phyloP scores from a whole-genome alignment of 30 jellyfish, hydroid and myxozoan species.

The Cassiopea xamachana region DNA sequence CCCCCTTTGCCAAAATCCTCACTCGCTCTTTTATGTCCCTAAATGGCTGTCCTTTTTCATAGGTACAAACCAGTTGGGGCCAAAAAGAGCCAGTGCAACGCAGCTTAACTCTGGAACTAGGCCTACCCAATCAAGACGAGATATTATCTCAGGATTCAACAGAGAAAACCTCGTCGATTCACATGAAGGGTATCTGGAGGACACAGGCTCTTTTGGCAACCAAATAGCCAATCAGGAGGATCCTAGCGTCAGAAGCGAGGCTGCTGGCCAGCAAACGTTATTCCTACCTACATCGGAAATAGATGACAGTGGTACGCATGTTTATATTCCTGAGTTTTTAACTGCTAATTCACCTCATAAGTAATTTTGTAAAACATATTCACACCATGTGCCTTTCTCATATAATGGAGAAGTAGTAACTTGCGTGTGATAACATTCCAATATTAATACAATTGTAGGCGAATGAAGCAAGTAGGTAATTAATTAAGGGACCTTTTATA shows the following conservation, averaged over 20 bases:
- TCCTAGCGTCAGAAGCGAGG: conserved; percentile 21
- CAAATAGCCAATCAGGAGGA: conserved; percentile 22
- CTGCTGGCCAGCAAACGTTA: conserved; percentile 41
- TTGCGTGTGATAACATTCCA: too few relatives aligned
- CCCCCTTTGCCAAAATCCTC: too few relatives aligned
- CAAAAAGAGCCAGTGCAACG: neutral
- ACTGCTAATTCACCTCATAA: too few relatives aligned
- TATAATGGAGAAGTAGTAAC: too few relatives aligned
- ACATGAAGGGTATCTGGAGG: conserved; percentile 31
- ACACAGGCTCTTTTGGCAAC: conserved; percentile 25
- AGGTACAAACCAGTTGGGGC: neutral
- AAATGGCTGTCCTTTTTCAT: neutral
- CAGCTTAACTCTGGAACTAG: neutral
- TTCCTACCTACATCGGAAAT: conserved; percentile 17
- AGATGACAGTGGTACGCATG: conserved; percentile 2
- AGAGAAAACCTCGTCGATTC: conserved; percentile 58
- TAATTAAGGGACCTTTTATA: too few relatives aligned
- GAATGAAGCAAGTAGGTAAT: too few relatives aligned
- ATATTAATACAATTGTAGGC: too few relatives aligned
- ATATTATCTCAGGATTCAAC: conserved; percentile 40
- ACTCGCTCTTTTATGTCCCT: too few relatives aligned
- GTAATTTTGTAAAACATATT: neutral
- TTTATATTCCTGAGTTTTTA: neutral
- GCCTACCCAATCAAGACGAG: conserved; percentile 36
- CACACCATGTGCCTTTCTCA: too few relatives aligned